These are phyloP conservation scores for Rhopalosiphum nymphaeae DNA, from an alignment of 2,888 invertebrate species.

Conservation along the genomic window DNA sequence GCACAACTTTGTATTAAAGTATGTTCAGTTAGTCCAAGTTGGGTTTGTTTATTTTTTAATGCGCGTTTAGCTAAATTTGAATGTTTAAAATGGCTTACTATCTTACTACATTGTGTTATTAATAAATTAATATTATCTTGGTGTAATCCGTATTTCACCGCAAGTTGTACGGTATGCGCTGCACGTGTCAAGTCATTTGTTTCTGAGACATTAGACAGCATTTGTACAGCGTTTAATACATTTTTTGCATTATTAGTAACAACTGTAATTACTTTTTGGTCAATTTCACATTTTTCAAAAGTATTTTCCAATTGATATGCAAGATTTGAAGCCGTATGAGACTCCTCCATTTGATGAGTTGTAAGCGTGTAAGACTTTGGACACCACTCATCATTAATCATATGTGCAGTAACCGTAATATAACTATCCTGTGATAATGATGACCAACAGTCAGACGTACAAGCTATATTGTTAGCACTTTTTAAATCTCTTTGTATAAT, in stretches of 20 bases:
- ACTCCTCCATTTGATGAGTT: background rate
- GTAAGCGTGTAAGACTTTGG: slow-evolving; percentile 32
- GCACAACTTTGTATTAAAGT: slow-evolving; percentile 18
- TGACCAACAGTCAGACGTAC: no score
- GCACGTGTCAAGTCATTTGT: slow-evolving; percentile 31
- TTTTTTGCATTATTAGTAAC: background rate
- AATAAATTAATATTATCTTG: slow-evolving; percentile 29
- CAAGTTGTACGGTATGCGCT: slow-evolving; percentile 34
- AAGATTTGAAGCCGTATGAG: slow-evolving; percentile 23
- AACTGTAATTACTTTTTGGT: slow-evolving; percentile 12
- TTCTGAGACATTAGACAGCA: slow-evolving; percentile 17
- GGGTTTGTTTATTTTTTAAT: slow-evolving; percentile 29
- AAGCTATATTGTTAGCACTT: no score
- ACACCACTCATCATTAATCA: slow-evolving; percentile 34
- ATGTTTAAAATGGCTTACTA: slow-evolving; percentile 22
- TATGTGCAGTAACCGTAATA: slow-evolving; percentile 17
- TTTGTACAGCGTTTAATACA: slow-evolving; percentile 1
- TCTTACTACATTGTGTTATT: slow-evolving; percentile 34
- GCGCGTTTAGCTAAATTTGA: slow-evolving; percentile 26
- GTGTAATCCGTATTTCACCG: slow-evolving; percentile 14
- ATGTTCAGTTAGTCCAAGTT: slow-evolving; percentile 36
- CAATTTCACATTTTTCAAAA: slow-evolving; percentile 20
- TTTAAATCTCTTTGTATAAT: no score
- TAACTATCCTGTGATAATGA: no score
- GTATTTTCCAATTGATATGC: slow-evolving; percentile 12